Base-by-base conservation (phyloP, 2,797 vertebrate species). In the Molossus molossus region DNA sequence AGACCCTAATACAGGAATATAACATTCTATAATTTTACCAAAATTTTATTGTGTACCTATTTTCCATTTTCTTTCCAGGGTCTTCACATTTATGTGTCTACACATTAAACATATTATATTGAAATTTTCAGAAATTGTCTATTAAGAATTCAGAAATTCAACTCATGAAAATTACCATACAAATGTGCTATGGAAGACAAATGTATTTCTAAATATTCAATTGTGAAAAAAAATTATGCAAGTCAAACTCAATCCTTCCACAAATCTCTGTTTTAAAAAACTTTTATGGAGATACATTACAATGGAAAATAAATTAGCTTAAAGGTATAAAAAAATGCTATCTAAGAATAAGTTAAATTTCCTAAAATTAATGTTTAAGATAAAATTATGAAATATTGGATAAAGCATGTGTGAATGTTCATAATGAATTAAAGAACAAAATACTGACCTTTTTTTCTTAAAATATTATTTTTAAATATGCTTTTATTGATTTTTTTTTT, bases 371-470 rank as follows among this genome's bases (percentile, higher is more conserved):
- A 57, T 92, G 73, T 90, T 79, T 94, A 76, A 91, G 21, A 55
- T 85, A 94, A 87, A 87, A 82, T 50, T 79, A 75, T 50, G 14
- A 87, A 95, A 75, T 5, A 69, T 50, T 5, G 69, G 29, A 79
- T 90, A 83, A 82, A 93, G 53, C 15, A n/a, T 27, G 23, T 79
- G 53, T 21, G 76, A 86, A 82, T 65, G 77, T 20, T 93, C 40
- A 81, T 82, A 67, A 86, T 65, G 13, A 91, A 89, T 77, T 91
- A 80, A 40, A 89, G 81, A 92, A 83, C 45, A 53, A 95, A 96
- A 83, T 83, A 64, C 53, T 94, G 21, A 90, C 18, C 60, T 90
- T 92, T 81, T 90, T 69, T 65, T 45, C 6, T 45, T 45, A 45
- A 6, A 45, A 45, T 45, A 45, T 45, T 33, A 33, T 45, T 45